Percentiles rank a stretch among this genome's conserved stretches.
Evolutionary conservation across 2,113 vertebrate species (phyloP).

Genomic region (Mirza zaza): DNA sequence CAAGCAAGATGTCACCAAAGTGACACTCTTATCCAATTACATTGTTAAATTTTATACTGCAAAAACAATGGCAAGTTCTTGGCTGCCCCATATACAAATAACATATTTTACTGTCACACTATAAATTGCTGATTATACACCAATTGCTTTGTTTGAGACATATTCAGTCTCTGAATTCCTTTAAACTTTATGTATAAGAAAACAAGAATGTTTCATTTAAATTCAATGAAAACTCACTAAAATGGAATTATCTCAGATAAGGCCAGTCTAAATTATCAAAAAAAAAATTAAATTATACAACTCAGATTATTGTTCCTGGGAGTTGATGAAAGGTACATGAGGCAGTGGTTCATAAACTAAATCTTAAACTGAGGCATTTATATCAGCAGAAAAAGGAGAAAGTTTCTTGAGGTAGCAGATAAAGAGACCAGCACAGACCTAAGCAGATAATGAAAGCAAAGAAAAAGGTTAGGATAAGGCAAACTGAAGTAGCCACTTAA

Average conservation of each 20-base stretch:
- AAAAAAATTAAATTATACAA: constrained; percentile 49
- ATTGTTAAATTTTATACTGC: constrained; percentile 7
- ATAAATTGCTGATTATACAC: constrained; percentile 24
- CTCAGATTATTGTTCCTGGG: background rate
- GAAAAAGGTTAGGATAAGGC: background rate
- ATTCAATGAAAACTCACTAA: constrained; percentile 33
- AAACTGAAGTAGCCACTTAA: background rate
- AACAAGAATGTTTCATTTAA: constrained; percentile 50
- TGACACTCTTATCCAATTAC: background rate
- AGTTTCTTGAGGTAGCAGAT: background rate
- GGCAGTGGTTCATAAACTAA: background rate
- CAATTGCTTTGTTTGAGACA: constrained; percentile 11
- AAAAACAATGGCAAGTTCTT: constrained; percentile 39
- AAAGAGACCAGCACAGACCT: background rate
- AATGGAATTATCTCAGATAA: constrained; percentile 26
- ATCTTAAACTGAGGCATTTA: background rate
- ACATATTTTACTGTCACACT: constrained; percentile 7
- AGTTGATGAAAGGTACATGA: background rate
- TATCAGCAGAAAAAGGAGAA: background rate
- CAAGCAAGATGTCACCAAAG: constrained; percentile 33
- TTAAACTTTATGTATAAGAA: constrained; percentile 30
- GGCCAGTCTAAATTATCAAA: constrained; percentile 8
- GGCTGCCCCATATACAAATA: background rate
- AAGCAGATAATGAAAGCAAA: constrained; percentile 42
- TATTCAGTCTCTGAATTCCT: constrained; percentile 13